Evolutionary conservation across 2,888 invertebrate genomes (phyloP).

Genomic region (Eupsilia transversa): DNA sequence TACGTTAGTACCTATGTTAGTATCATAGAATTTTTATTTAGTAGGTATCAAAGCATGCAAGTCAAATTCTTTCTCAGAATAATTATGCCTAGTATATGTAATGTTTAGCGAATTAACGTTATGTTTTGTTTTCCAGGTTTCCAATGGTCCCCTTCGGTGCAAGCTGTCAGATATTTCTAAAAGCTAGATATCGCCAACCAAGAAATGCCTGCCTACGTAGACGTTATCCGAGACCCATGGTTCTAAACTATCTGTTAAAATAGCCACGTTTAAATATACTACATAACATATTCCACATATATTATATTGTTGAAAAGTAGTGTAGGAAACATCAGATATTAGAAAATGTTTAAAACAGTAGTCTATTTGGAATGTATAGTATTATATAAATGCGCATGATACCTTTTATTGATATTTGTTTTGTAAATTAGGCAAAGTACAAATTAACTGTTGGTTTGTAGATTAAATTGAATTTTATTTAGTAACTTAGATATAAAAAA

Average conservation of each 20-base stretch:
- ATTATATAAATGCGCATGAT: constrained; percentile 28
- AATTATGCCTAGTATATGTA: neutral
- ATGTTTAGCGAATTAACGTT: constrained; percentile 17
- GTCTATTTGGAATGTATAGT: constrained; percentile 40
- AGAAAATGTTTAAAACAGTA: constrained; percentile 47
- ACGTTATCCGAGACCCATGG: constrained; percentile 41
- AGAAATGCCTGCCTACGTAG: constrained; percentile 59
- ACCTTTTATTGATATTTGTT: constrained; percentile 8
- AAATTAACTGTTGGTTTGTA: constrained; percentile 47
- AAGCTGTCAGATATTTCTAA: constrained; percentile 74
- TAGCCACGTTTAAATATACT: constrained; percentile 44
- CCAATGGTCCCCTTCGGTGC: constrained; percentile 75
- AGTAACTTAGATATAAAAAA: constrained; percentile 16
- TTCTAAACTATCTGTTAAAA: constrained; percentile 51
- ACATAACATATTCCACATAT: constrained; percentile 46
- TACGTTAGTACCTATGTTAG: too few species aligned
- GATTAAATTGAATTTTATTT: constrained; percentile 38
- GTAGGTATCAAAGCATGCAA: constrained; percentile 34
- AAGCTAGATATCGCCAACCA: constrained; percentile 47
- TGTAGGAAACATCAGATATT: constrained; percentile 27
- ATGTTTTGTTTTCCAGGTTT: constrained; percentile 74
- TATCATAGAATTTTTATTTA: constrained; percentile 17
- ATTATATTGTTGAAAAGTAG: constrained; percentile 52
- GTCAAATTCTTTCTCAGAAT: neutral
- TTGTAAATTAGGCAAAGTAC: constrained; percentile 52